Evolutionary conservation across 2,888 invertebrate genomes (phyloP), one percentile per base, ranked within the genome.

Genomic region (Macrostomum cliftonense): DNA sequence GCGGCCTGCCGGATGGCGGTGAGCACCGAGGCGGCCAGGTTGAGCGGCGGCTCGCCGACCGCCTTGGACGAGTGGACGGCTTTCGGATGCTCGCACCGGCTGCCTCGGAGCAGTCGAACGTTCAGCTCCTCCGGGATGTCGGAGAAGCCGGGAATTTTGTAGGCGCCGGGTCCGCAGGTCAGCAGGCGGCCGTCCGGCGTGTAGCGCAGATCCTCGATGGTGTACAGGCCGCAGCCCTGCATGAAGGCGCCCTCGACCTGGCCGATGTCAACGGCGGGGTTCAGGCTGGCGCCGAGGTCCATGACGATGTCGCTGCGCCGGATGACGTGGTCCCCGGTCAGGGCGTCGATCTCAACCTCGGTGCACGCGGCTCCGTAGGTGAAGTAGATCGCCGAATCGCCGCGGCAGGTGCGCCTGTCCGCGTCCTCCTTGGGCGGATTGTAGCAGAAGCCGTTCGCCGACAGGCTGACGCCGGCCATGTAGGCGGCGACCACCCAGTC

Each of bases 41-140:
- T 87, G 5, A 93, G 69, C 0, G 93, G 93, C 0, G 93, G 93
- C 67, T 95, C 93, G 0, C 93, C 93, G 39, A 93, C 81, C 53
- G 87, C 93, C 79, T 93, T 93, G 1, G 91, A 93, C 0, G 91
- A 89, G 68, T 83, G 91, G 9, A 93, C 83, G 19, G 89, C 91
- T 61, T 81, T 76, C 0, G 82, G 82, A 73, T 93, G 93, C 1
- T 83, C 78, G 36, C 40, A 40, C 5, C 40, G 78, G 37, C 16
- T 19, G 19, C 40, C 40, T 17, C 19, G 2, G 37, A 95, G 72
- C 45, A 95, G 73, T 5, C 85, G 81, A 0, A 95, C 91, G 67
- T 91, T 87, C 63, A 95, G 87, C 65, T 85, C 81, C 44, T 77
- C 75, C 0, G 93, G 93, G 62, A 89, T 86, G 63, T 91, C 87